Evolutionary conservation across 2,797 vertebrate genomes (phyloP).

Genomic region (Labroides dimidiatus): DNA sequence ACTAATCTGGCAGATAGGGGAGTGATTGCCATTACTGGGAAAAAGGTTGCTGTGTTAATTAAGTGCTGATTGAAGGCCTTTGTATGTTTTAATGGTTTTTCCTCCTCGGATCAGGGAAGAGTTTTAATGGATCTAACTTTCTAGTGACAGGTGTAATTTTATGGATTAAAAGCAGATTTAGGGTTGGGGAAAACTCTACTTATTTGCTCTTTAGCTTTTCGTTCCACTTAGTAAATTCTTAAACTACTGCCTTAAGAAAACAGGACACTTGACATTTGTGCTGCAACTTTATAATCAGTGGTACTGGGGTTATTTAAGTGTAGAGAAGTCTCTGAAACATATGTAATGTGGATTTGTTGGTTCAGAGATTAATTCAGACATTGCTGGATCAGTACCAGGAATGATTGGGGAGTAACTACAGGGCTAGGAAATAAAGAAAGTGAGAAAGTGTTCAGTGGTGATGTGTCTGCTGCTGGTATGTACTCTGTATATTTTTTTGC

Average conservation of each 20-base stretch:
- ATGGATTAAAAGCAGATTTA: constrained; percentile 81
- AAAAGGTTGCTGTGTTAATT: constrained; percentile 84
- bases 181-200: constrained; percentile 60
- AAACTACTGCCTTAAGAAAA: constrained; percentile 59
- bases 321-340: constrained; percentile 36
- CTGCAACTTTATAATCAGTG: constrained; percentile 62
- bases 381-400: constrained; percentile 36
- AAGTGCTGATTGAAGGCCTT: constrained; percentile 81
- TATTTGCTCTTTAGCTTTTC: constrained; percentile 67
- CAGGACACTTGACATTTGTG: constrained; percentile 48
- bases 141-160: constrained; percentile 91
- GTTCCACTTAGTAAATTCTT: constrained; percentile 60
- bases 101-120: constrained; percentile 83
- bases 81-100: constrained; percentile 79
- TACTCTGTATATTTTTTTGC: constrained; percentile 19
- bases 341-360: constrained; percentile 57
- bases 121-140: constrained; percentile 86
- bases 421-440: constrained; percentile 33
- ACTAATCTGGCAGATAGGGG: constrained; percentile 82
- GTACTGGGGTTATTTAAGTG: constrained; percentile 54
- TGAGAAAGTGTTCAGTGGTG: constrained; percentile 12
- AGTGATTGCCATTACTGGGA: constrained; percentile 67
- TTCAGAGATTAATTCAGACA: constrained; percentile 47
- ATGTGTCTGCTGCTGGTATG: background rate
- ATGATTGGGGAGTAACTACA: constrained; percentile 46